These are phyloP conservation scores for Mythimna loreyi DNA, from an alignment of 2,888 invertebrate species.

Conservation along the genomic window DNA sequence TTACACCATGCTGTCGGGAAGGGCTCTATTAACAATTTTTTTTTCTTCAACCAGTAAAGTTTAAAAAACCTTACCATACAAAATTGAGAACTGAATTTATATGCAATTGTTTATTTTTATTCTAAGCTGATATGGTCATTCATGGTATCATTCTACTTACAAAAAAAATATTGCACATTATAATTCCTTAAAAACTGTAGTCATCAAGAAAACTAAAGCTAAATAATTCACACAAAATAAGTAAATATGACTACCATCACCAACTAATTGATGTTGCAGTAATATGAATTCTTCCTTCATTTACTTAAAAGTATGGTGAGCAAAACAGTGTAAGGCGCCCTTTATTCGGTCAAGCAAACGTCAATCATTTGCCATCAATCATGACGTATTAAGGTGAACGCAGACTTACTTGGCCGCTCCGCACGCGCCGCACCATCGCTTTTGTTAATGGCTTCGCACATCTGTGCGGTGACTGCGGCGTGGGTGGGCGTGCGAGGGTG, in stretches of 20 bases:
- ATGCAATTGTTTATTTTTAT: conserved; percentile 1
- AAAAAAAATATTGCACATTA: conserved; percentile 5
- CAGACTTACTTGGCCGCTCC: no score
- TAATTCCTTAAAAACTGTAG: neutral
- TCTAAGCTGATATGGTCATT: neutral
- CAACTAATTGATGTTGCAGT: neutral
- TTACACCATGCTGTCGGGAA: no score
- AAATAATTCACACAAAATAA: neutral
- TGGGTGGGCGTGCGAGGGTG: no score
- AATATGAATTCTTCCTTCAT: neutral
- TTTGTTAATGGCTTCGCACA: no score
- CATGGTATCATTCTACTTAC: neutral
- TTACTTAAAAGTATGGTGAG: neutral
- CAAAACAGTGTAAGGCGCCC: neutral
- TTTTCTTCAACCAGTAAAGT: no score
- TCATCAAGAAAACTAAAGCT: conserved; percentile 3
- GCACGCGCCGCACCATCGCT: no score
- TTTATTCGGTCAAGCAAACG: no score
- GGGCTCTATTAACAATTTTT: no score
- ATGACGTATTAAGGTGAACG: no score
- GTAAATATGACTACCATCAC: neutral
- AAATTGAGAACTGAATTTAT: neutral
- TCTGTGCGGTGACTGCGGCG: no score
- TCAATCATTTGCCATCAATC: no score
- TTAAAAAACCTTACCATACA: no score